These are phyloP conservation scores for Xenotilapia flavipinnis DNA, from an alignment of 2,113 vertebrate species.

Conservation along the genomic window DNA sequence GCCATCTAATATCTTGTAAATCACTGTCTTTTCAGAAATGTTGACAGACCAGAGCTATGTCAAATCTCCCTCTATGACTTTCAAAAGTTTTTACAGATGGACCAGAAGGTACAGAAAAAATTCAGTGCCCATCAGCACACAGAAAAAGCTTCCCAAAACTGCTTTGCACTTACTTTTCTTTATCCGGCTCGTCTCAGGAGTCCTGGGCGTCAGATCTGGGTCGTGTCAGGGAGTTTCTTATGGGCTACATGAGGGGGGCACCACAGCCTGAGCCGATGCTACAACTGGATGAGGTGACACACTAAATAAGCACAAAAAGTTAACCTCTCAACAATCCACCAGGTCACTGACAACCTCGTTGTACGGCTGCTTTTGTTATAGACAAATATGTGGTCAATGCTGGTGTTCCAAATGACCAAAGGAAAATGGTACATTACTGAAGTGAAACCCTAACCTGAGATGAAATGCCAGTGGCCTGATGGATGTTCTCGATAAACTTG, in stretches of 20 bases:
- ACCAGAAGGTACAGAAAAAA: slow-evolving; percentile 77
- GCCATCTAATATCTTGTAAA: background rate
- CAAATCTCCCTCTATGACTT: slow-evolving; percentile 83
- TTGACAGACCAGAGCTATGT: slow-evolving; percentile 80
- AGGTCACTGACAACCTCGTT: background rate
- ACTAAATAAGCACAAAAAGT: background rate
- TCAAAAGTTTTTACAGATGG: slow-evolving; percentile 83
- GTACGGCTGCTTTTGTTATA: background rate
- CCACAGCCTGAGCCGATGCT: slow-evolving; percentile 73
- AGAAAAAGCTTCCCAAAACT: background rate
- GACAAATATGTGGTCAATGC: background rate
- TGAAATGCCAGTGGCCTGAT: background rate
- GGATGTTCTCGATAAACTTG: background rate
- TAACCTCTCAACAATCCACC: background rate
- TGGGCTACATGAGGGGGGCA: slow-evolving; percentile 72
- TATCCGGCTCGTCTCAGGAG: slow-evolving; percentile 60
- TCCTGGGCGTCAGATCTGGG: slow-evolving; percentile 76
- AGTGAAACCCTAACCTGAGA: background rate
- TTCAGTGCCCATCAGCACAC: background rate
- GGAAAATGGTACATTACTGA: background rate
- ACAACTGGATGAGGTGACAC: slow-evolving; percentile 79
- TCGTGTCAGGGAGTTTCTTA: slow-evolving; percentile 76
- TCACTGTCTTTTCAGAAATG: slow-evolving; percentile 66
- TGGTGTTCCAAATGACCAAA: background rate
- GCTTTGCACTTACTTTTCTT: background rate